Percentiles rank a stretch among this genome's conserved stretches.
Evolutionary conservation across 2,888 invertebrate genomes (phyloP).

Genomic region (Apoderus coryli): DNA sequence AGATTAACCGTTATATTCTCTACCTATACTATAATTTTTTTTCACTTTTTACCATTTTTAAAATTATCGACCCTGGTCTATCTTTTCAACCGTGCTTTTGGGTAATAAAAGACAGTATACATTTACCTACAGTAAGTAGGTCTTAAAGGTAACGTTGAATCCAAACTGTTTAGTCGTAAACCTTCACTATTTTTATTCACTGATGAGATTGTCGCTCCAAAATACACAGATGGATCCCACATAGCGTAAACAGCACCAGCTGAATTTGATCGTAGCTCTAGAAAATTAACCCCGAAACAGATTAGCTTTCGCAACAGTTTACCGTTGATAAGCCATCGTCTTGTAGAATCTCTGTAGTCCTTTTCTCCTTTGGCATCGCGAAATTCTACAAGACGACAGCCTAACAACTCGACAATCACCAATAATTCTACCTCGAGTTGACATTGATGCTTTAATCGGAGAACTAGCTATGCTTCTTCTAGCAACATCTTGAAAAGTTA

Average conservation of each 20-base stretch:
- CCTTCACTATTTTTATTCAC: slow-evolving; percentile 10
- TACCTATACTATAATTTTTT: too few relatives aligned
- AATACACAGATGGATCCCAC: slow-evolving; percentile 38
- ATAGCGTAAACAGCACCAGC: slow-evolving; percentile 38
- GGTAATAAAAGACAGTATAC: too few relatives aligned
- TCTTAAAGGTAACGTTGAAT: too few relatives aligned
- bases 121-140: too few relatives aligned
- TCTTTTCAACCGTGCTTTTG: slow-evolving; percentile 6
- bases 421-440: slow-evolving; percentile 26
- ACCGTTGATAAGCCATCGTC: too few relatives aligned
- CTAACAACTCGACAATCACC: neutral
- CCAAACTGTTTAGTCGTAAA: slow-evolving; percentile 11
- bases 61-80: too few relatives aligned
- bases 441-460: slow-evolving; percentile 39
- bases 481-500: slow-evolving; percentile 73
- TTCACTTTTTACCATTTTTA: neutral
- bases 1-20: too few relatives aligned
- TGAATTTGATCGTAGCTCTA: slow-evolving; percentile 57
- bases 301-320: too few relatives aligned
- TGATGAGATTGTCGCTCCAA: slow-evolving; percentile 36
- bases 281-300: too few relatives aligned
- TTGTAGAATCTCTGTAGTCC: too few relatives aligned
- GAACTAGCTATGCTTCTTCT: slow-evolving; percentile 65
- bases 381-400: too few relatives aligned
- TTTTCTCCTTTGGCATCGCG: too few relatives aligned